phyloP scores from a whole-genome alignment of 1,140 invertebrate genomes.

The Leptinotarsa lineolata region DNA sequence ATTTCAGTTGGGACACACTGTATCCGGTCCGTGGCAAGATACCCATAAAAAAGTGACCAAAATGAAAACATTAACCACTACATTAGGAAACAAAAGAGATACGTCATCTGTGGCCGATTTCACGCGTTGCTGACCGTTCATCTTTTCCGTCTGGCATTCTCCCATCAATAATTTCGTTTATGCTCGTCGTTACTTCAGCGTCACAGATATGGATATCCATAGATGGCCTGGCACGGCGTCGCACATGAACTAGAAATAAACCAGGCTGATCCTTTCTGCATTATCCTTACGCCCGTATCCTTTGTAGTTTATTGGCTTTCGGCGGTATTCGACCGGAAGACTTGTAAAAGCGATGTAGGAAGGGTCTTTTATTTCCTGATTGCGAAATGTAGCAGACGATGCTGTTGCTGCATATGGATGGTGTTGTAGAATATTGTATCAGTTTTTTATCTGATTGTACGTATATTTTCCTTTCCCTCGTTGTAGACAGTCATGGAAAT shows the following conservation, averaged over 20 bases:
- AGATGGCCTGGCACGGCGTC: background rate
- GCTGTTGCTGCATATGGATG: background rate
- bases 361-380: background rate
- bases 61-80: too few relatives aligned
- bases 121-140: too few relatives aligned
- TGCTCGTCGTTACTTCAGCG: background rate
- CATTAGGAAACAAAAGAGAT: too few relatives aligned
- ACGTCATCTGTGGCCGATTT: too few relatives aligned
- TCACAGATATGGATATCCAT: background rate
- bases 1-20: too few relatives aligned
- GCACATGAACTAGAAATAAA: constrained; percentile 3
- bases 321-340: background rate
- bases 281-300: constrained; percentile 2
- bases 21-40: too few relatives aligned
- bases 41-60: too few relatives aligned
- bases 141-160: too few relatives aligned
- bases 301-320: background rate
- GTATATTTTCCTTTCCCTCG: too few relatives aligned
- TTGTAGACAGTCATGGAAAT: too few relatives aligned
- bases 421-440: background rate
- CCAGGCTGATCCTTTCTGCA: background rate
- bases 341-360: background rate
- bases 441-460: background rate
- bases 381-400: background rate
- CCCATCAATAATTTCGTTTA: too few relatives aligned